A percentile compares a stretch with the other conserved stretches of the same genome.
These are phyloP conservation scores for Conistra vaccinii DNA, from an alignment of 2,888 invertebrate genomes.

Conservation along the genomic window DNA sequence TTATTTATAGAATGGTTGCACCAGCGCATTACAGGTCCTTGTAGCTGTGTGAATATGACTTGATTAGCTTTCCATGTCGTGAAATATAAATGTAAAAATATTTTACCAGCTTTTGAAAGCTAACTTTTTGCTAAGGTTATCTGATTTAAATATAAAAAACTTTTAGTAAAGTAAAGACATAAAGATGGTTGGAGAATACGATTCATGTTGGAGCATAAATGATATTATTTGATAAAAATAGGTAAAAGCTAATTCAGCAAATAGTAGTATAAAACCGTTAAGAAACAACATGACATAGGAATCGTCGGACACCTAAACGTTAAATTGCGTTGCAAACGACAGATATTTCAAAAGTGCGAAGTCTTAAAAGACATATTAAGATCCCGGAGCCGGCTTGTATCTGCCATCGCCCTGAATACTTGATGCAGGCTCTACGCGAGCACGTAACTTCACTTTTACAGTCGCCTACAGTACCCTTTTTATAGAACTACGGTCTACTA, in stretches of 20 bases:
- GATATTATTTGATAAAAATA: background rate
- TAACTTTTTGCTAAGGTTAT: slow-evolving; percentile 18
- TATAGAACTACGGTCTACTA: slow-evolving; percentile 50
- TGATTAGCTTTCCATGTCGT: slow-evolving; percentile 24
- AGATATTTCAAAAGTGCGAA: slow-evolving; percentile 65
- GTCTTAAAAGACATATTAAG: slow-evolving; percentile 52
- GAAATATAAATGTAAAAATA: slow-evolving; percentile 41
- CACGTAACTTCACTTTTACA: slow-evolving; percentile 62
- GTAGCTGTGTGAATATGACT: slow-evolving; percentile 36
- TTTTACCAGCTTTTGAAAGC: slow-evolving; percentile 24
- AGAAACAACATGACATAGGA: slow-evolving; percentile 4
- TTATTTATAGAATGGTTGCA: too few species aligned
- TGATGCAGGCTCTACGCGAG: slow-evolving; percentile 64
- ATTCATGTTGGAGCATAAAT: too few species aligned
- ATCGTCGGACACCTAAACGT: slow-evolving; percentile 39
- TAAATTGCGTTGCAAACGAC: slow-evolving; percentile 55
- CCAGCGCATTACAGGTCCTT: slow-evolving; percentile 21
- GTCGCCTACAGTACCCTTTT: slow-evolving; percentile 45
- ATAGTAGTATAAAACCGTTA: background rate
- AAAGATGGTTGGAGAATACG: background rate
- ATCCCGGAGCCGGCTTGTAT: slow-evolving; percentile 58
- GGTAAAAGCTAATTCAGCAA: background rate
- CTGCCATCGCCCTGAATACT: slow-evolving; percentile 70
- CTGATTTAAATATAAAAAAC: slow-evolving; percentile 15
- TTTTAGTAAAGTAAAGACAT: background rate